Base-by-base conservation (phyloP, 1,140 invertebrate species). In the Papilio xuthus region DNA sequence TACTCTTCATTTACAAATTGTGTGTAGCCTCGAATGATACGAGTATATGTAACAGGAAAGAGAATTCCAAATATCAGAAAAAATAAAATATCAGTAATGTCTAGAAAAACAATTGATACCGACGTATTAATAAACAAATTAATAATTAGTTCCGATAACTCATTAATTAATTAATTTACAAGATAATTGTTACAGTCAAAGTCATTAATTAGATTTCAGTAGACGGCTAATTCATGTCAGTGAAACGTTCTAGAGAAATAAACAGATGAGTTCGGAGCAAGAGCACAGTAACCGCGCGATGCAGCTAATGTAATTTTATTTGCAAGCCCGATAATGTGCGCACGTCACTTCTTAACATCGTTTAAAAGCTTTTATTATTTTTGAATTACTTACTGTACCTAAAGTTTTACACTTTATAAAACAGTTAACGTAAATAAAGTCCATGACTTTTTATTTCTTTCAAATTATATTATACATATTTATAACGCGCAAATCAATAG, bases 291-390 rank as follows among this genome's bases (percentile, higher is more conserved):
- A 44, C 72, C 78, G 80, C 81, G 15, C 82, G 83, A 78, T 84
- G 86, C 82, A 86, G 85, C 87, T 91, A 91, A 91, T 91, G 83
- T 86, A 90, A 91, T 91, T 90, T 90, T 86, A 88, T 83, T 81
- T 73, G 74, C 85, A 89, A 86, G 73, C 82, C 50, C 83, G 80
- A 81, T 89, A 91, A 89, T 89, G 81, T 80, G 80, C 76, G 81
- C 80, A 80, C 84, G 84, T 85, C 86, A 85, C 86, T 87, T 81
- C 79, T 81, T 28, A 32, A 67, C 60, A 28, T 28, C 4, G 26
- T 15, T 13, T 28, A 32, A 28, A 4, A 28, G 20, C 18, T 50
- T 50, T 50, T 18, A 6, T 50, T 50, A 6, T n/a, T 47, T 47
- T n/a, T n/a, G n/a, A n/a, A n/a, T n/a, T n/a, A n/a, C n/a, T n/a